These are phyloP conservation scores for Typhlichthys eigenmanni DNA, from an alignment of 2,797 vertebrate genomes.

Conservation along the genomic window DNA sequence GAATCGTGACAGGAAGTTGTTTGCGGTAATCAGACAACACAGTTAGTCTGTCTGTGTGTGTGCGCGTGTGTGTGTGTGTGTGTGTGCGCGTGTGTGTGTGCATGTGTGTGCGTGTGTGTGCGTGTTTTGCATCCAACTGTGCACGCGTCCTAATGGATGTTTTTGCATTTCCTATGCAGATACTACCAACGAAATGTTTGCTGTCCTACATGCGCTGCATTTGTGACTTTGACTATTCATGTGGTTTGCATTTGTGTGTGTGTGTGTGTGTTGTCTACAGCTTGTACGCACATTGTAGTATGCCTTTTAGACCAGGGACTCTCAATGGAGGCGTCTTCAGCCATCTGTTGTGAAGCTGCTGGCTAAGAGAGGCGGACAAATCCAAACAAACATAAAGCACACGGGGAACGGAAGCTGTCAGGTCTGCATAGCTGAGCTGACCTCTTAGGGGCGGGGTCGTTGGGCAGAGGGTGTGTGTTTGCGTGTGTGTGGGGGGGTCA, in stretches of 20 bases:
- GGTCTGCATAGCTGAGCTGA: constrained; percentile 86
- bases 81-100: constrained; percentile 47
- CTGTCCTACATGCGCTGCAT: constrained; percentile 57
- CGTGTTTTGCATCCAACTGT: constrained; percentile 45
- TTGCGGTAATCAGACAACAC: constrained; percentile 50
- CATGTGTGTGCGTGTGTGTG: constrained; percentile 33
- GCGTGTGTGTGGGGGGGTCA: neutral
- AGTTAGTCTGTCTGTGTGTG: constrained; percentile 2
- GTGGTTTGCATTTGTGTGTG: constrained; percentile 52
- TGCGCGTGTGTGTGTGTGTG: constrained; percentile 22
- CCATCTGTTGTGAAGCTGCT: constrained; percentile 96
- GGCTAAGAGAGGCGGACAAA: constrained; percentile 87
- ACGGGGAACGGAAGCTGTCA: constrained; percentile 93
- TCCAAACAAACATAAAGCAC: constrained; percentile 90
- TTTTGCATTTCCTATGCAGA: constrained; percentile 27
- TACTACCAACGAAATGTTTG: constrained; percentile 55
- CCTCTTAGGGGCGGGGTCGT: constrained; percentile 70
- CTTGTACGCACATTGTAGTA: constrained; percentile 24
- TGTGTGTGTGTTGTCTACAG: constrained; percentile 22
- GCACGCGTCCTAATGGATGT: constrained; percentile 46
- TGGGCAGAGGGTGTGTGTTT: neutral
- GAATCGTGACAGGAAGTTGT: constrained; percentile 75
- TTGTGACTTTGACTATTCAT: constrained; percentile 65
- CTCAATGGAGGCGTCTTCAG: constrained; percentile 87
- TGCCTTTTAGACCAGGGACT: constrained; percentile 79